Evolutionary conservation across 92 coral and sea anemone genomes (phyloP).

Genomic region (Palythoa grandis): DNA sequence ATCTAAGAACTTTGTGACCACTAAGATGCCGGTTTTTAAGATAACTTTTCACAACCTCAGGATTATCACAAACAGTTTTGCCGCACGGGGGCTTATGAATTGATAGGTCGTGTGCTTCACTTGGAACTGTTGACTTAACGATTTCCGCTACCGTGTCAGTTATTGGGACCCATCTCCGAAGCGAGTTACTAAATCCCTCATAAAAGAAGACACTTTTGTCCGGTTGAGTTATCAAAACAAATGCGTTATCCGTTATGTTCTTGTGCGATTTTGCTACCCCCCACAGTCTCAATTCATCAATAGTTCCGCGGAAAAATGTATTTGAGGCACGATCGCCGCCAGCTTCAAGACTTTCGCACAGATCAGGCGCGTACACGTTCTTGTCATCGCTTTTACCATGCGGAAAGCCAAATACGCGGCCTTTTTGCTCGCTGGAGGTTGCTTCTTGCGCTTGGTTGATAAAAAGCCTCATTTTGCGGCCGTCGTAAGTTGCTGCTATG

Average conservation of each 20-base stretch:
- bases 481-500: conserved; percentile 92
- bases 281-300: conserved; percentile 96
- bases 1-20: conserved; percentile 64
- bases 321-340: conserved; percentile 82
- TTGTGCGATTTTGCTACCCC: conserved; percentile 84
- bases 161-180: conserved; percentile 68
- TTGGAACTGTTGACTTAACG: conserved; percentile 83
- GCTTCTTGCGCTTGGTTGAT: conserved; percentile 96
- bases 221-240: conserved; percentile 46
- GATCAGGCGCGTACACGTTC: conserved; percentile 57
- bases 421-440: conserved; percentile 84
- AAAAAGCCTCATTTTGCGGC: conserved; percentile 86
- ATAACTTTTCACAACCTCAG: conserved; percentile 91
- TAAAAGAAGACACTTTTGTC: conserved; percentile 50
- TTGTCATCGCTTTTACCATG: conserved; percentile 23
- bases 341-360: conserved; percentile 85
- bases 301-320: conserved; percentile 78
- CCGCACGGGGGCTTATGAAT: conserved; percentile 95
- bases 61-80: conserved; percentile 92
- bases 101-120: conserved; percentile 88
- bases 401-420: conserved; percentile 80
- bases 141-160: conserved; percentile 71
- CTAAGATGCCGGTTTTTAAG: conserved; percentile 74
- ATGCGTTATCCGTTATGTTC: conserved; percentile 72
- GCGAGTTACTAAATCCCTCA: conserved; percentile 71